Conservation (phyloP, 2,888 invertebrate genomes). For the Oligia latruncula region DNA sequence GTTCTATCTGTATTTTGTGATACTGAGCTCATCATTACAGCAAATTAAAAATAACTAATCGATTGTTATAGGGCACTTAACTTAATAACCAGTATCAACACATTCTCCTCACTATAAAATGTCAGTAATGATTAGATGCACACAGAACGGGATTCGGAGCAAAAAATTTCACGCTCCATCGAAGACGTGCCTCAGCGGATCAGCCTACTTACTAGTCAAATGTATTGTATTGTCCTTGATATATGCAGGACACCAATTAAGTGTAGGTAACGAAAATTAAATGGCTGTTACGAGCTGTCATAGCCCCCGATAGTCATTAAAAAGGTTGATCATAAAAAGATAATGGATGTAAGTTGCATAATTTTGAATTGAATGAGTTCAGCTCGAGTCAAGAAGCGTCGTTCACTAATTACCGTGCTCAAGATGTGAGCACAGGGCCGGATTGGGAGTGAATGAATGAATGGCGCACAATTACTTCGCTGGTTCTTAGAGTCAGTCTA, state of each 20-base stretch:
- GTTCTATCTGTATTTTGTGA: too few species aligned
- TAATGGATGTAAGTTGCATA: conserved; percentile 71
- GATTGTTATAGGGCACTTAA: conserved; percentile 11
- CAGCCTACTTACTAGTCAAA: conserved; percentile 27
- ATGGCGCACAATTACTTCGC: conserved; percentile 55
- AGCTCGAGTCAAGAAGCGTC: conserved; percentile 62
- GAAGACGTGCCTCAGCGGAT: conserved; percentile 25
- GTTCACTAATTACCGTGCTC: conserved; percentile 66
- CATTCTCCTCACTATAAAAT: conserved; percentile 56
- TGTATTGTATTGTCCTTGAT: conserved; percentile 46
- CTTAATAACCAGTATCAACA: conserved; percentile 35
- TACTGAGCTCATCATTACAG: neutral
- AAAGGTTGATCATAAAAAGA: conserved; percentile 70
- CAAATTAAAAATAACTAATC: conserved; percentile 42
- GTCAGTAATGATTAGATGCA: conserved; percentile 58
- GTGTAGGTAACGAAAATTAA: conserved; percentile 54
- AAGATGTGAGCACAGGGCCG: conserved; percentile 57
- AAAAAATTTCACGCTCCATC: conserved; percentile 60
- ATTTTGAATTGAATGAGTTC: conserved; percentile 72
- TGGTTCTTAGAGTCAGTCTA: conserved; percentile 38
- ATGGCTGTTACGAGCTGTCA: conserved; percentile 58
- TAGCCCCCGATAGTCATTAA: conserved; percentile 62
- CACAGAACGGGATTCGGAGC: conserved; percentile 27
- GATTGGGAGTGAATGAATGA: conserved; percentile 56
- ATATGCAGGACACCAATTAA: conserved; percentile 57